phyloP scores from a whole-genome alignment of 2,797 vertebrate genomes.

The Thunnus albacares region DNA sequence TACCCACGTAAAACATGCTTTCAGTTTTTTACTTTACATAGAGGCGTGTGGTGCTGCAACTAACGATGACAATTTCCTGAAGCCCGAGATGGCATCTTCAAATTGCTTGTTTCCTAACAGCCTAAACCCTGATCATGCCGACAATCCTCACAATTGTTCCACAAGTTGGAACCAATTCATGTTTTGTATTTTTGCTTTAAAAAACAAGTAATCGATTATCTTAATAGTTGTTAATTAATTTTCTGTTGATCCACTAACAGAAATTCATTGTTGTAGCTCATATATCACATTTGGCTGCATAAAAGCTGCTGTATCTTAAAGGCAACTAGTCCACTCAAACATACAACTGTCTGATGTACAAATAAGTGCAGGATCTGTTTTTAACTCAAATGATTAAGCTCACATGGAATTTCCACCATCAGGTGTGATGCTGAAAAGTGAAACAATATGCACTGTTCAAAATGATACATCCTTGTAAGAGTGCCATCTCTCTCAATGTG shows the following conservation, averaged over 20 bases:
- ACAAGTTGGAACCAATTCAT: background rate
- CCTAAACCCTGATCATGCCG: background rate
- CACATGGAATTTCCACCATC: slow-evolving; percentile 8
- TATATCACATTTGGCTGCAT: too few relatives aligned
- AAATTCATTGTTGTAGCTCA: background rate
- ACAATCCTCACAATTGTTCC: background rate
- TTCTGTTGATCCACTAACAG: background rate
- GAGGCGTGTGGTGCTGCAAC: background rate
- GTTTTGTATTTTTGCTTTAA: background rate
- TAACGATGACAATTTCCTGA: background rate
- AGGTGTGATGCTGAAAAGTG: slow-evolving; percentile 18
- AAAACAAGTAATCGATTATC: background rate
- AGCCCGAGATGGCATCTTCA: background rate
- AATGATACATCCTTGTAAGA: slow-evolving; percentile 12
- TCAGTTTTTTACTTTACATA: background rate
- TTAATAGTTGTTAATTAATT: background rate
- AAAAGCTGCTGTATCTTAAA: background rate
- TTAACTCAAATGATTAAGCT: slow-evolving; percentile 17
- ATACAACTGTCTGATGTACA: background rate
- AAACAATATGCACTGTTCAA: slow-evolving; percentile 43
- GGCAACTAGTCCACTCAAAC: background rate
- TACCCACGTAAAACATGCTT: background rate
- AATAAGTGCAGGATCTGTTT: slow-evolving; percentile 35
- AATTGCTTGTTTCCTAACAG: background rate
- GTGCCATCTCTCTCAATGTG: slow-evolving; percentile 35